Evolutionary conservation across 53 echinoderm and acorn worm species (phyloP).

Genomic region (Patiria pectinifera): DNA sequence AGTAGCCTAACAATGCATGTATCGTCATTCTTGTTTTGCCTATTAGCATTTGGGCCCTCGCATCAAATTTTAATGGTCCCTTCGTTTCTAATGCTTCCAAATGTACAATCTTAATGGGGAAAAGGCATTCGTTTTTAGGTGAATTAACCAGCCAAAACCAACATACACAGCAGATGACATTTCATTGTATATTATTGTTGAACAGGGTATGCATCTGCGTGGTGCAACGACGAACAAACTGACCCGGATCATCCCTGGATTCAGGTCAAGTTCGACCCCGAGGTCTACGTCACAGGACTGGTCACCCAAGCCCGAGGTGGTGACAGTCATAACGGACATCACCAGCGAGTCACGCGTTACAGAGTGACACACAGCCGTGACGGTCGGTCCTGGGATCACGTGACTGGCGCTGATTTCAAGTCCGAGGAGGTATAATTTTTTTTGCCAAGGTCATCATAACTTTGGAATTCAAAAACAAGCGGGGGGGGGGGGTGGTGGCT

Average conservation of each 20-base stretch:
- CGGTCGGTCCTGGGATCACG: slow-evolving; percentile 22
- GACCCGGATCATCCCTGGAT: slow-evolving; percentile 26
- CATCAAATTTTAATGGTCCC: no score
- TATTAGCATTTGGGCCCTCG: no score
- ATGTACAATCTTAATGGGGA: not conserved
- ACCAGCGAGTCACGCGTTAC: slow-evolving; percentile 44
- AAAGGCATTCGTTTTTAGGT: not conserved
- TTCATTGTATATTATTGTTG: not conserved
- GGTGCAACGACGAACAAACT: not conserved
- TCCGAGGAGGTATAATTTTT: not conserved
- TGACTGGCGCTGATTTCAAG: not conserved
- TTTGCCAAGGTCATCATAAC: not conserved
- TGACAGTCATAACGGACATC: not conserved
- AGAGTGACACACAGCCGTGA: slow-evolving; percentile 50
- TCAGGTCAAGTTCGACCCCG: slow-evolving; percentile 31
- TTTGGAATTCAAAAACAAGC: no score
- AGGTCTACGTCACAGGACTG: slow-evolving; percentile 52
- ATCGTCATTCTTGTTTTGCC: no score
- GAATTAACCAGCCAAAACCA: not conserved
- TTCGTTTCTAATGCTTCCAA: not conserved
- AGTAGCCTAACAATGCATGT: no score
- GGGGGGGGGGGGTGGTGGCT: no score
- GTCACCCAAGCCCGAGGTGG: slow-evolving; percentile 57
- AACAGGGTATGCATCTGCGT: not conserved
- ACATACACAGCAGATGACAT: not conserved